phyloP scores from a whole-genome alignment of 2,888 invertebrate genomes.

The Clivina fossor region DNA sequence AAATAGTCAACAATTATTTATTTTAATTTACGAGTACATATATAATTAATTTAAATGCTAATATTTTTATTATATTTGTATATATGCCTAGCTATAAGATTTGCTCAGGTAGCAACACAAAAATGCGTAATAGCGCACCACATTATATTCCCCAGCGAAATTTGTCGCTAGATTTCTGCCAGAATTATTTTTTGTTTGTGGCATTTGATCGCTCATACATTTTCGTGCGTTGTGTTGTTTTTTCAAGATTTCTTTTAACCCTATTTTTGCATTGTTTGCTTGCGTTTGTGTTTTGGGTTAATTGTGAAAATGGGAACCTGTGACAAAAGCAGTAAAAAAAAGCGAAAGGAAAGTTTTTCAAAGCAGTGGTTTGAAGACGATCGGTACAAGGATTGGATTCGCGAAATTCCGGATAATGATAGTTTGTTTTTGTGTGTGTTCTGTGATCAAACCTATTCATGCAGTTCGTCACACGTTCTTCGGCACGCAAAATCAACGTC shows the following conservation, averaged over 20 bases:
- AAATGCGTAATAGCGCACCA: too few relatives aligned
- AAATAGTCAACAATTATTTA: too few relatives aligned
- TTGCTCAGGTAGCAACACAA: too few relatives aligned
- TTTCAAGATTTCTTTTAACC: not conserved
- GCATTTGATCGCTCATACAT: not conserved
- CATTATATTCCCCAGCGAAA: too few relatives aligned
- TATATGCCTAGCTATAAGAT: too few relatives aligned
- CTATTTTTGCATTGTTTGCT: not conserved
- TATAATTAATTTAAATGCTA: too few relatives aligned
- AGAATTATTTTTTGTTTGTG: not conserved
- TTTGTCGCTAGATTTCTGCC: too few relatives aligned
- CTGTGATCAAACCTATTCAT: not conserved
- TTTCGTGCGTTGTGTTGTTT: not conserved
- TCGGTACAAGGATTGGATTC: not conserved
- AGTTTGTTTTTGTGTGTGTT: not conserved
- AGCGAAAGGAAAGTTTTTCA: not conserved
- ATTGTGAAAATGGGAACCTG: not conserved
- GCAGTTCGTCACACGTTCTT: not conserved
- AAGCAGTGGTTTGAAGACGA: not conserved
- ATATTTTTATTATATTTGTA: too few relatives aligned
- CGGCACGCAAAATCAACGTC: not conserved
- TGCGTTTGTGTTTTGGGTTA: not conserved
- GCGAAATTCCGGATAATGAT: not conserved
- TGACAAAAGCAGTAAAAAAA: not conserved
- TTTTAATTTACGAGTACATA: too few relatives aligned